Conservation (phyloP, 1,140 invertebrate species). For the Trachymyrmex cornetzi region DNA sequence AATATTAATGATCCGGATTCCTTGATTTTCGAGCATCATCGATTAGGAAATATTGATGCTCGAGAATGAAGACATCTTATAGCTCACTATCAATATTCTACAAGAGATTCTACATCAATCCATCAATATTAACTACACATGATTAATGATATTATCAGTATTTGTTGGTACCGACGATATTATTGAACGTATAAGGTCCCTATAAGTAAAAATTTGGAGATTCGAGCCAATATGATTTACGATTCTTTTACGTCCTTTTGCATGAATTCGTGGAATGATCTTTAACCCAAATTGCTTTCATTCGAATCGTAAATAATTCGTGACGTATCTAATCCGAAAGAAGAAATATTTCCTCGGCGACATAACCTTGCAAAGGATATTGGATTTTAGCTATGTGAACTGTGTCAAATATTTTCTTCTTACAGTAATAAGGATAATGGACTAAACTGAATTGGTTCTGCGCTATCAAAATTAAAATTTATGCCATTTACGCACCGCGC, state of each 20-base stretch:
- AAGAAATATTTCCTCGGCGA: neutral
- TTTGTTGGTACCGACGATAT: too few relatives aligned
- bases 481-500: slow-evolving; percentile 12
- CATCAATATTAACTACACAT: too few relatives aligned
- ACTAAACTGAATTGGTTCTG: slow-evolving; percentile 32
- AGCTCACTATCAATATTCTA: too few relatives aligned
- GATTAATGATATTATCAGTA: too few relatives aligned
- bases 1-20: too few relatives aligned
- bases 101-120: too few relatives aligned
- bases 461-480: slow-evolving; percentile 44
- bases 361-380: slow-evolving; percentile 37
- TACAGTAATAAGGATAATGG: slow-evolving; percentile 5
- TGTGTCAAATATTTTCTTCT: slow-evolving; percentile 47
- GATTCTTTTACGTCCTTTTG: slow-evolving; percentile 11
- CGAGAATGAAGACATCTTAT: too few relatives aligned
- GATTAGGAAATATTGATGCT: too few relatives aligned
- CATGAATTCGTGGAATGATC: neutral
- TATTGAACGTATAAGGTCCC: too few relatives aligned
- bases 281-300: neutral
- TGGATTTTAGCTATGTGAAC: neutral
- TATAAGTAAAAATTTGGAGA: slow-evolving; percentile 18
- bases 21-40: too few relatives aligned
- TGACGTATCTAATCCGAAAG: slow-evolving; percentile 41
- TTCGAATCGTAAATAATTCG: slow-evolving; percentile 58
- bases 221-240: slow-evolving; percentile 14